Conservation (phyloP, 2,113 vertebrate genomes). For the Casuarius casuarius region DNA sequence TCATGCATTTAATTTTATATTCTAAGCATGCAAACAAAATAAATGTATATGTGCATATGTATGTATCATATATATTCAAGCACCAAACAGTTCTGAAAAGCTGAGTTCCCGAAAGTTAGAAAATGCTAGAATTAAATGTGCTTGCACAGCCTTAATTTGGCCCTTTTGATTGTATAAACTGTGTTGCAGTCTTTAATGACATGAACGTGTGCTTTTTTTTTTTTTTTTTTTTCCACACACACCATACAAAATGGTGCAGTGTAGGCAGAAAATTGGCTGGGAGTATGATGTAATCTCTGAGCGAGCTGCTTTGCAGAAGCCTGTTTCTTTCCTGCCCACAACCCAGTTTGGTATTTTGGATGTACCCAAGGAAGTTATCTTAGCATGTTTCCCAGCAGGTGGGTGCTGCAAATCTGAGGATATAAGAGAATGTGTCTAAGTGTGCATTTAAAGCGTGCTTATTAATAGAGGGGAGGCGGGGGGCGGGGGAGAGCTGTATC, state of each 20-base stretch:
- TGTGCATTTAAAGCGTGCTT: background rate
- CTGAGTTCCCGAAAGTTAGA: background rate
- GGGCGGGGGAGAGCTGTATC: constrained; percentile 31
- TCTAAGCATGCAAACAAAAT: constrained; percentile 11
- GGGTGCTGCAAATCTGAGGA: constrained; percentile 50
- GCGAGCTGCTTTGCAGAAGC: constrained; percentile 37
- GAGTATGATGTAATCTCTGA: constrained; percentile 46
- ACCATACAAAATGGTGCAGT: constrained; percentile 37
- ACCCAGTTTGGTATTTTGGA: constrained; percentile 53
- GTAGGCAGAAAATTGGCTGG: constrained; percentile 48
- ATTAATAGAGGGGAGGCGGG: background rate
- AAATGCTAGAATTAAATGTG: background rate
- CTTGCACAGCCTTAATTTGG: background rate
- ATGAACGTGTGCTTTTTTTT: accelerated
- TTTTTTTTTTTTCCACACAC: background rate
- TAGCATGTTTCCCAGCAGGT: constrained; percentile 49
- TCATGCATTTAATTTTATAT: background rate
- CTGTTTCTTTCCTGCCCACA: constrained; percentile 24
- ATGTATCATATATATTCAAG: background rate
- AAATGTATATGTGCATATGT: background rate
- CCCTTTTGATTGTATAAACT: background rate
- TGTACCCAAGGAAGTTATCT: constrained; percentile 46
- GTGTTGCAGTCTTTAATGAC: background rate
- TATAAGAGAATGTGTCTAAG: background rate
- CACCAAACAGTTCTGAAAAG: background rate